phyloP scores from a whole-genome alignment of 2,113 vertebrate genomes.

The Cololabis saira region DNA sequence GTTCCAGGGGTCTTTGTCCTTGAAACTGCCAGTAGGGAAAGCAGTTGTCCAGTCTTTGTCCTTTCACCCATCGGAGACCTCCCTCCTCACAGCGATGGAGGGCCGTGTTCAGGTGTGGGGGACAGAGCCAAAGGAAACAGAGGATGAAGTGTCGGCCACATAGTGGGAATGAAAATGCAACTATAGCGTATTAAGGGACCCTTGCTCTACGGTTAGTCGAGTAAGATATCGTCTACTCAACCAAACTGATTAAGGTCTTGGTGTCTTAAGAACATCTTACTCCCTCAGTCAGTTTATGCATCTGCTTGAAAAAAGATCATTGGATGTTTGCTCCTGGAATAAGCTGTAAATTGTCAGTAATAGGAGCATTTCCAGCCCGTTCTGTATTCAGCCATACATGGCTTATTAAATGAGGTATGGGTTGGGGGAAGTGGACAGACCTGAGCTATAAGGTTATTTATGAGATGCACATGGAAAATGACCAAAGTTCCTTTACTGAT shows the following conservation, averaged over 20 bases:
- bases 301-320: not conserved
- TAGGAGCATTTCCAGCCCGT: not conserved
- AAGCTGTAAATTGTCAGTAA: not conserved
- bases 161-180: slow-evolving; percentile 14
- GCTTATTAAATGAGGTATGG: not conserved
- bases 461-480: not conserved
- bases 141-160: slow-evolving; percentile 24
- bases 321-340: slow-evolving; percentile 3
- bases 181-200: not conserved
- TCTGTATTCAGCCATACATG: not conserved
- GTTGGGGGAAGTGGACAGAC: not conserved
- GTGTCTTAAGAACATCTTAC: not conserved
- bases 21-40: slow-evolving; percentile 85
- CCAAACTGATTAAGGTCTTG: not conserved
- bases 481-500: not conserved
- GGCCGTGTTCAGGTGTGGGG: slow-evolving; percentile 89
- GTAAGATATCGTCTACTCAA: not conserved
- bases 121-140: slow-evolving; percentile 76
- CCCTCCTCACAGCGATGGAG: slow-evolving; percentile 86
- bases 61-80: slow-evolving; percentile 87
- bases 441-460: not conserved
- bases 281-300: not conserved
- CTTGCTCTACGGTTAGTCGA: not conserved
- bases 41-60: slow-evolving; percentile 89
- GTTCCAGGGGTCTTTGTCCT: slow-evolving; percentile 82